Base-by-base conservation (phyloP, 2,113 vertebrate species). In the Phocoena phocoena region DNA sequence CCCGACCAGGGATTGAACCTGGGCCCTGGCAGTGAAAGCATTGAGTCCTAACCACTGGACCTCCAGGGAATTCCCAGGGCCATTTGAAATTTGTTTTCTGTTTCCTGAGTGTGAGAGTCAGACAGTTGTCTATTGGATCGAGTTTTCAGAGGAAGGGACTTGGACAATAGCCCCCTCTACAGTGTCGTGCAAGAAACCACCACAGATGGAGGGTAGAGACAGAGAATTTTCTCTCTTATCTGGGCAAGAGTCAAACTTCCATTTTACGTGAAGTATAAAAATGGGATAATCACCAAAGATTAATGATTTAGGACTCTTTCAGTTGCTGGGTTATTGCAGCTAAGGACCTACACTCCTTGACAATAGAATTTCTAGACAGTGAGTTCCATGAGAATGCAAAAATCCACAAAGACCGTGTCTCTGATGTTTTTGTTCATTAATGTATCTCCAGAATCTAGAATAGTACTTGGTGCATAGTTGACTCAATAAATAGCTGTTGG, bases 41-140 rank as follows among this genome's bases (percentile, higher is more conserved):
- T 28, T 20, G 44, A 50, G 44, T 77, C 28, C 9, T 33, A 77
- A 77, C 5, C 73, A 50, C 73, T 50, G 5, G 44, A 20, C 44
- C 47, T 17, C 44, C 47, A 33, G 44, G 31, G 73, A 76, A 50
- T 50, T 76, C 73, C 28, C 18, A 76, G 73, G 11, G 63, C 14
- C 44, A 73, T 65, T 94, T 81, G 31, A 73, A 74, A 90, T 94
- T 90, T 26, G 21, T 80, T 79, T 93, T 90, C n/a, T 73, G 36
- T 86, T 80, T 13, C 23, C 31, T 65, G 60, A 79, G 53, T 44
- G 53, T 80, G 73, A 80, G 41, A 71, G n/a, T 62, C 15, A 89
- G 21, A 62, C 25, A 77, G 38, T 36, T 71, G 31, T 84, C 80
- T 79, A 50, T 17, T 36, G 12, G 21, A 33, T 71, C 55, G 44